These are phyloP conservation scores for Mobula hypostoma DNA, from an alignment of 2,113 vertebrate species.

Conservation along the genomic window DNA sequence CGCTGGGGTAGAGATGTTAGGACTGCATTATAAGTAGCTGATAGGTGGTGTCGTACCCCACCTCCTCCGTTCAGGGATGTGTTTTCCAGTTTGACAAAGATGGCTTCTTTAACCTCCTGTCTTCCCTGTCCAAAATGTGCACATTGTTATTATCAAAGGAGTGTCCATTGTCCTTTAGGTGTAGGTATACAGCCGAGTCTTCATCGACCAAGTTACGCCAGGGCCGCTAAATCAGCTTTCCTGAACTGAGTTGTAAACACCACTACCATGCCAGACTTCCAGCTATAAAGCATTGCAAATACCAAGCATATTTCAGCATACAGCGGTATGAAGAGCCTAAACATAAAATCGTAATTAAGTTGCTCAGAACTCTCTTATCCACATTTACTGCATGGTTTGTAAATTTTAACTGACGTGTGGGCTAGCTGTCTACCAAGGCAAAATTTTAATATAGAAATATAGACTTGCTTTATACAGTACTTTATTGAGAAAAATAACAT, in stretches of 20 bases:
- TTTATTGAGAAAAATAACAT: slow-evolving; percentile 36
- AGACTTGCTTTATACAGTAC: background rate
- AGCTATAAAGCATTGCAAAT: background rate
- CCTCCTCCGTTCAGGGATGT: no score
- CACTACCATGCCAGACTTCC: background rate
- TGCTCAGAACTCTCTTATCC: background rate
- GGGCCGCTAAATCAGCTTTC: background rate
- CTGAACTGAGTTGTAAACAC: background rate
- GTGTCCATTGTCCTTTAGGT: no score
- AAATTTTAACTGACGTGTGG: background rate
- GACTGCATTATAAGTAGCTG: no score
- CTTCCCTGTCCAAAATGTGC: no score
- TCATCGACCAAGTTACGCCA: background rate
- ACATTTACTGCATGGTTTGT: background rate
- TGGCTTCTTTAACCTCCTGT: no score
- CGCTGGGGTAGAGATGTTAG: no score
- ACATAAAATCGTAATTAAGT: background rate
- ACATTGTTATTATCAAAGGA: no score
- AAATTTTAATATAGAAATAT: background rate
- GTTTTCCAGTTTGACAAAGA: no score
- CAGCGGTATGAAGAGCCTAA: background rate
- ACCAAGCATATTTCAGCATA: background rate
- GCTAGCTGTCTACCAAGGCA: background rate
- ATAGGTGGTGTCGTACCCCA: no score
- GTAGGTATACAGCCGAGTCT: no score